These are phyloP conservation scores for Tineola bisselliella DNA, from an alignment of 2,888 invertebrate species.

Conservation along the genomic window DNA sequence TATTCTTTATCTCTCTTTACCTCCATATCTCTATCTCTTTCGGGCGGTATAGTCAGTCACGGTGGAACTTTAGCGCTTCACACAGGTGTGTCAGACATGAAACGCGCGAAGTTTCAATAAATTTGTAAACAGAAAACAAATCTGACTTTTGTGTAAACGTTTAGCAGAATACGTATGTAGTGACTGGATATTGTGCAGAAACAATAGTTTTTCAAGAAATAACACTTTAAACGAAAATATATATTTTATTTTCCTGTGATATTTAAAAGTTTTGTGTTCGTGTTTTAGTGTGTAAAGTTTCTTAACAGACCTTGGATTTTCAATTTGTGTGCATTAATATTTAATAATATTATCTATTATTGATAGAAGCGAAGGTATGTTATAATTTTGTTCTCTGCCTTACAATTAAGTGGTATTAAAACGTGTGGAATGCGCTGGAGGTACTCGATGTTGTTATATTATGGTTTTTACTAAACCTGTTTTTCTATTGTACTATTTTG, in stretches of 20 bases:
- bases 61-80: slow-evolving; percentile 45
- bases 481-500: neutral
- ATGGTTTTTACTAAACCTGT: neutral
- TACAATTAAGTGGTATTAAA: neutral
- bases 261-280: slow-evolving; percentile 12
- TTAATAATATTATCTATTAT: neutral
- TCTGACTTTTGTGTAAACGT: slow-evolving; percentile 27
- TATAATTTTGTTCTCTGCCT: neutral
- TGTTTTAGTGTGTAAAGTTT: slow-evolving; percentile 34
- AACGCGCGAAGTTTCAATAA: slow-evolving; percentile 25
- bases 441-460: neutral
- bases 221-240: neutral
- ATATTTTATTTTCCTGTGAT: slow-evolving; percentile 17
- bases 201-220: slow-evolving; percentile 14
- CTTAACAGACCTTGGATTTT: slow-evolving; percentile 15
- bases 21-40: slow-evolving; percentile 48
- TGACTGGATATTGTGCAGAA: slow-evolving; percentile 16
- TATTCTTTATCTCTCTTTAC: slow-evolving; percentile 46
- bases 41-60: slow-evolving; percentile 49
- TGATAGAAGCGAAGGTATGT: neutral
- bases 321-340: neutral
- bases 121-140: slow-evolving; percentile 42
- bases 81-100: slow-evolving; percentile 32
- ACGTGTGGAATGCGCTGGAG: neutral
- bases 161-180: neutral